phyloP scores from a whole-genome alignment of 2,888 invertebrate genomes.

The Temnothorax rugatulus region DNA sequence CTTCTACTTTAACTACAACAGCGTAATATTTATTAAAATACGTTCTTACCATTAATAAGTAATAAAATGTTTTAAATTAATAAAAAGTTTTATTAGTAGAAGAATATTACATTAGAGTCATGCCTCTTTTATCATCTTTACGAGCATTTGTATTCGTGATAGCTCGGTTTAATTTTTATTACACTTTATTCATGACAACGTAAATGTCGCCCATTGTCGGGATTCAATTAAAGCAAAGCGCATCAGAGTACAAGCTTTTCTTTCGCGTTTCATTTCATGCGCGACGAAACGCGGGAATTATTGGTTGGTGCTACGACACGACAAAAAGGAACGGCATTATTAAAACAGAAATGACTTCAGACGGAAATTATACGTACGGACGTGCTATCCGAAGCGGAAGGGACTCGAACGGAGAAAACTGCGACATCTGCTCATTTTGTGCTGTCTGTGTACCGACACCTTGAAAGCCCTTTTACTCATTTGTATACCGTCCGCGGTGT shows the following conservation, averaged over 20 bases:
- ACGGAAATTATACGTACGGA: constrained; percentile 25
- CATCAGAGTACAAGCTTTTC: not conserved
- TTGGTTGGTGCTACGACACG: not conserved
- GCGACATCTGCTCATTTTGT: constrained; percentile 59
- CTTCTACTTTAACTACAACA: not conserved
- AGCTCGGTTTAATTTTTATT: not conserved
- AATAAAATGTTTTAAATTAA: constrained; percentile 7
- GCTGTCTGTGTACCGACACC: constrained; percentile 44
- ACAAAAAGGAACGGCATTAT: constrained; percentile 59
- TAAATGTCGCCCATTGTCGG: not conserved
- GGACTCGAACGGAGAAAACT: constrained; percentile 47
- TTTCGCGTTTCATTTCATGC: not conserved
- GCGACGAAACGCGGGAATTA: not conserved
- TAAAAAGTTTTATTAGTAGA: not conserved
- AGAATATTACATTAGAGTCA: not conserved
- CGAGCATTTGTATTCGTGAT: not conserved
- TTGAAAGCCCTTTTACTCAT: constrained; percentile 63
- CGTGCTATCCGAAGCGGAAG: constrained; percentile 51
- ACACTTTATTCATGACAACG: not conserved
- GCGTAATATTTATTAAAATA: constrained; percentile 9
- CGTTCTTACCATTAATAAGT: not conserved
- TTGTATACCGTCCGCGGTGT: constrained; percentile 47
- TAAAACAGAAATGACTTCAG: constrained; percentile 64
- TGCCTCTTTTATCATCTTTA: not conserved
- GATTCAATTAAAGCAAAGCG: constrained; percentile 1